Conservation (phyloP, 1,140 invertebrate species). For the Drosophila nannoptera region DNA sequence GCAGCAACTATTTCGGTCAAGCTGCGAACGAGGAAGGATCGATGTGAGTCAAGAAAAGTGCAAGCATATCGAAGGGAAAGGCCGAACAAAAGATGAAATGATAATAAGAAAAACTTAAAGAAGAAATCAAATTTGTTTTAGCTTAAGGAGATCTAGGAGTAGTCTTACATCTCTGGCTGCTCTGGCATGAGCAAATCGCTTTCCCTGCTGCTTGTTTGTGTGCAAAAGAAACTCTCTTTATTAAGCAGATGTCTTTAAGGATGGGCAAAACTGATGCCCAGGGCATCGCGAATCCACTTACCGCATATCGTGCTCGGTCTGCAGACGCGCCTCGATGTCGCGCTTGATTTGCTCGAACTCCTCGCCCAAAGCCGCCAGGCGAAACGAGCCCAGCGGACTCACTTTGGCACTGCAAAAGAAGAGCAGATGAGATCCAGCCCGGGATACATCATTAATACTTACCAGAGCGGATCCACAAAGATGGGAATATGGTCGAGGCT, state of each 20-base stretch:
- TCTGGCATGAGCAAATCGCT: constrained; percentile 47
- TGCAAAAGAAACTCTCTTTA: not conserved
- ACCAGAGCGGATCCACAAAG: constrained; percentile 81
- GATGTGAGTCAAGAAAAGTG: not conserved
- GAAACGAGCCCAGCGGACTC: constrained; percentile 79
- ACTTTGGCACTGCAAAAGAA: constrained; percentile 17
- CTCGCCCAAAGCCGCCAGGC: constrained; percentile 82
- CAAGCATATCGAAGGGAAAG: too few relatives aligned
- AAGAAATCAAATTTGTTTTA: not conserved
- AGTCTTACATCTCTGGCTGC: constrained; percentile 63
- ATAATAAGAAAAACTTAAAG: too few relatives aligned
- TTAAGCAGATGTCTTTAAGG: not conserved
- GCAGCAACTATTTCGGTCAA: constrained; percentile 42
- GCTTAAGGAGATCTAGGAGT: not conserved
- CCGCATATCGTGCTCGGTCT: constrained; percentile 79
- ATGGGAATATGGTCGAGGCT: constrained; percentile 84
- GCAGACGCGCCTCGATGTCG: constrained; percentile 81
- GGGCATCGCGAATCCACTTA: constrained; percentile 28
- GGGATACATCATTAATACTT: constrained; percentile 16
- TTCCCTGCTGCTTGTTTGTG: constrained; percentile 45
- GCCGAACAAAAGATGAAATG: not conserved
- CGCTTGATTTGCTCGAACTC: constrained; percentile 81
- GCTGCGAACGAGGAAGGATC: constrained; percentile 3
- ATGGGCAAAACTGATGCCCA: not conserved
- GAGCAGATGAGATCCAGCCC: too few relatives aligned